Conservation (phyloP, 2,888 invertebrate species). For the Melieria crassipennis region DNA sequence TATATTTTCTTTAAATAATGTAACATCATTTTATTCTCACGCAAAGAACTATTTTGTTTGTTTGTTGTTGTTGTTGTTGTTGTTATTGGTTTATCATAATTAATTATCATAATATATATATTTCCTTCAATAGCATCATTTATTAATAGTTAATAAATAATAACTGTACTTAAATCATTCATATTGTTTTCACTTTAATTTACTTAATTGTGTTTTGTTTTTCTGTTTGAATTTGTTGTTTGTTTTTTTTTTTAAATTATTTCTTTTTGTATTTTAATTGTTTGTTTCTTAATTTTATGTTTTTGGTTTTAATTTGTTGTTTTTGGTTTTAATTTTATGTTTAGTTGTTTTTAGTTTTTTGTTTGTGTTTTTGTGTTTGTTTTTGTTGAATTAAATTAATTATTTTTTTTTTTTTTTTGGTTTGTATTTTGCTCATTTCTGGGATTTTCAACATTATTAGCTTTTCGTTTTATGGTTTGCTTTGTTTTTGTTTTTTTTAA, state of each 20-base stretch:
- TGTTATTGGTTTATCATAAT: slow-evolving; percentile 42
- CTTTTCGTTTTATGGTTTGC: slow-evolving; percentile 12
- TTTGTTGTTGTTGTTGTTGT: slow-evolving; percentile 40
- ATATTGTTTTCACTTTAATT: slow-evolving; percentile 14
- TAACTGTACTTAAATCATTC: neutral
- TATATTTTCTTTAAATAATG: slow-evolving; percentile 66
- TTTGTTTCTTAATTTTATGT: slow-evolving; percentile 12
- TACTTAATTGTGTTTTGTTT: neutral
- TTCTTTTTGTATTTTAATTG: slow-evolving; percentile 3
- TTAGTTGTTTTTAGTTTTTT: slow-evolving; percentile 31
- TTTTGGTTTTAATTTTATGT: neutral
- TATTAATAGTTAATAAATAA: slow-evolving; percentile 15
- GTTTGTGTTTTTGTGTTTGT: slow-evolving; percentile 40
- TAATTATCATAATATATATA: slow-evolving; percentile 40
- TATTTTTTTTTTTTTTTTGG: slow-evolving; percentile 19
- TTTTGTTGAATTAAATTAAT: slow-evolving; percentile 13
- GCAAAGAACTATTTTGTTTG: slow-evolving; percentile 65
- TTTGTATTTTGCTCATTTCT: slow-evolving; percentile 27
- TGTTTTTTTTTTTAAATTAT: slow-evolving; percentile 1
- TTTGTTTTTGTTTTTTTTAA: slow-evolving; percentile 13
- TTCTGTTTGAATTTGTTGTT: slow-evolving; percentile 12
- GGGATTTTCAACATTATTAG: slow-evolving; percentile 35
- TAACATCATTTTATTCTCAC: slow-evolving; percentile 66
- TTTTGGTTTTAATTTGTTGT: slow-evolving; percentile 2
- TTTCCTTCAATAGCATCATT: slow-evolving; percentile 45